Evolutionary conservation across 2,888 invertebrate genomes (phyloP), one percentile per base, ranked within the genome.

Genomic region (Mechanitis mazaeus): DNA sequence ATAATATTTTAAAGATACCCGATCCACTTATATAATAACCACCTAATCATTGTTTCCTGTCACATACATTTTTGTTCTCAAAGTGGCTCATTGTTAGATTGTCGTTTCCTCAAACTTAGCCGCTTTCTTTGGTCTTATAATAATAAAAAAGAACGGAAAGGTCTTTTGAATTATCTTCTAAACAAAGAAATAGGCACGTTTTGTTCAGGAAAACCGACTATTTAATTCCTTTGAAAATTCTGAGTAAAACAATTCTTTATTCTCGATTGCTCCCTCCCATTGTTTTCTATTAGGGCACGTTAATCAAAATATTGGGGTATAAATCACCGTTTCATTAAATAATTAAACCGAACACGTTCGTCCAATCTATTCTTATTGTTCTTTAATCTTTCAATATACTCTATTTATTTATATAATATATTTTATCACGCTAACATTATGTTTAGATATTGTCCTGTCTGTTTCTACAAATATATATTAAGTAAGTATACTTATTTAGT

Each of bases 191-290:
- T 60, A 56, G 61, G 59, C 59, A 28, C 50, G 66, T 78, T 79
- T 79, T 75, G 75, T 75, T 70, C 65, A 55, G 67, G 64, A 69
- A 71, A 72, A 67, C 73, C 72, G 72, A 71, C 71, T 72, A 73
- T 75, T 74, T 72, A 76, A 78, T 75, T 72, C 70, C 69, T 71
- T 72, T 70, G 68, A 62, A 65, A 73, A 72, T 71, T 66, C 69
- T 60, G 68, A 66, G 62, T 69, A 74, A 76, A 77, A 75, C 74
- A 76, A 74, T 76, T 73, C 72, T 75, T 78, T 75, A 75, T 72
- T 69, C 76, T 65, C 70, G 73, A 69, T 69, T 66, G 67, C 69
- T 64, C 66, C 67, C 55, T 65, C 58, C 66, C 50, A 63, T 66
- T 66, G 66, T 67, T 62, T 65, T 54, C 61, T 35, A 59, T 65